These are phyloP conservation scores for Dorcus parallelipipedus DNA, from an alignment of 2,888 invertebrate species.

Conservation along the genomic window DNA sequence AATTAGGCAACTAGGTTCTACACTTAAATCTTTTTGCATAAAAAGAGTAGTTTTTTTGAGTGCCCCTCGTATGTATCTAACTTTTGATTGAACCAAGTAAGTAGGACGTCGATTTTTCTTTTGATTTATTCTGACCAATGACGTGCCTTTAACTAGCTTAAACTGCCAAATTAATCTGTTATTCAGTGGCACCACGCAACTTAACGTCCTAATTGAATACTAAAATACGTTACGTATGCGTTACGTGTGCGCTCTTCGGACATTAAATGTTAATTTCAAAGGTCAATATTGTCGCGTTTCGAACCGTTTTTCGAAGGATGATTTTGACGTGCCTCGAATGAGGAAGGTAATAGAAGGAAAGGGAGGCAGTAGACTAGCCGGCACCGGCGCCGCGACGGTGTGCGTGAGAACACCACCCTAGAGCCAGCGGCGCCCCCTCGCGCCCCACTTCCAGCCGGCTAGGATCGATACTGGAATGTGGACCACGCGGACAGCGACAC, in stretches of 20 bases:
- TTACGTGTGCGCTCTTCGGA: neutral
- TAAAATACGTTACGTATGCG: neutral
- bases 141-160: neutral
- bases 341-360: constrained; percentile 16
- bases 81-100: too few relatives aligned
- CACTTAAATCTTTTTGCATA: too few relatives aligned
- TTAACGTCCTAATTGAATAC: neutral
- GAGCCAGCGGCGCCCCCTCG: constrained; percentile 16
- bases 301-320: neutral
- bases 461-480: constrained; percentile 32
- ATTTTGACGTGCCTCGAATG: constrained; percentile 5
- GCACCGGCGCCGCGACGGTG: constrained; percentile 29
- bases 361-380: constrained; percentile 28
- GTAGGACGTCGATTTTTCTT: too few relatives aligned
- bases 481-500: constrained; percentile 27
- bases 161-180: neutral
- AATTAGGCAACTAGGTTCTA: too few relatives aligned
- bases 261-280: too few relatives aligned
- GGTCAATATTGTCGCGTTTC: too few relatives aligned
- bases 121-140: too few relatives aligned
- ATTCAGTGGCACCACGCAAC: neutral
- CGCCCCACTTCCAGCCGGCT: constrained; percentile 19
- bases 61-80: too few relatives aligned
- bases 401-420: constrained; percentile 27
- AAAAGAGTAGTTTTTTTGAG: too few relatives aligned